Evolutionary conservation across 2,888 invertebrate species (phyloP).

Genomic region (Phymatocera aterrima): DNA sequence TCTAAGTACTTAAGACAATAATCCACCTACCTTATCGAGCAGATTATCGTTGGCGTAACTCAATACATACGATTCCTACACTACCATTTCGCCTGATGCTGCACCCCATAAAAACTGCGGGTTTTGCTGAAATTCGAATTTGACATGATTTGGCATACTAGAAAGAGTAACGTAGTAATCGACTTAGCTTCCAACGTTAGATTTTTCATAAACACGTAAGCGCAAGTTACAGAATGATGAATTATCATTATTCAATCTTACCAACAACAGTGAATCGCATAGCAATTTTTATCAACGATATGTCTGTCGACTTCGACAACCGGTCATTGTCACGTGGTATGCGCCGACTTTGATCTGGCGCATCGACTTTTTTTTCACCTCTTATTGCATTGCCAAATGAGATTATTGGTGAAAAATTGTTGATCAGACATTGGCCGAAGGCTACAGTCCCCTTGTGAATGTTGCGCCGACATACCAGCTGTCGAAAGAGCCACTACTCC

Average conservation of each 20-base stretch:
- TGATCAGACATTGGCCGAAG: too few relatives aligned
- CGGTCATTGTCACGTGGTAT: slow-evolving; percentile 10
- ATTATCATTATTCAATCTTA: neutral
- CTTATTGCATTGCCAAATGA: neutral
- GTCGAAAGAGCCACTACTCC: neutral
- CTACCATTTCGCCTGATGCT: neutral
- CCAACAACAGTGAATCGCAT: neutral
- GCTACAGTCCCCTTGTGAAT: too few relatives aligned
- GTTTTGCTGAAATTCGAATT: too few relatives aligned
- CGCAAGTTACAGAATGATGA: neutral
- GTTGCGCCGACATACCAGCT: neutral
- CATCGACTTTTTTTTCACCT: neutral
- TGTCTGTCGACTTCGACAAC: neutral
- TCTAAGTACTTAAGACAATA: neutral
- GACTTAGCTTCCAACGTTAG: neutral
- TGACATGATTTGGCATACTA: neutral
- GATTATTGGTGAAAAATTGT: too few relatives aligned
- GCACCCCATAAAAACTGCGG: too few relatives aligned
- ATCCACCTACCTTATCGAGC: neutral
- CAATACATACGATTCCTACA: neutral
- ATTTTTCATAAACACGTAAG: neutral
- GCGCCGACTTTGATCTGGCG: neutral
- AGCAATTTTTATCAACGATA: neutral
- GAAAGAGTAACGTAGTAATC: neutral
- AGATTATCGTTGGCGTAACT: too few relatives aligned